These are phyloP conservation scores for Heliconius ethilla DNA, from an alignment of 2,888 invertebrate species.

Conservation along the genomic window DNA sequence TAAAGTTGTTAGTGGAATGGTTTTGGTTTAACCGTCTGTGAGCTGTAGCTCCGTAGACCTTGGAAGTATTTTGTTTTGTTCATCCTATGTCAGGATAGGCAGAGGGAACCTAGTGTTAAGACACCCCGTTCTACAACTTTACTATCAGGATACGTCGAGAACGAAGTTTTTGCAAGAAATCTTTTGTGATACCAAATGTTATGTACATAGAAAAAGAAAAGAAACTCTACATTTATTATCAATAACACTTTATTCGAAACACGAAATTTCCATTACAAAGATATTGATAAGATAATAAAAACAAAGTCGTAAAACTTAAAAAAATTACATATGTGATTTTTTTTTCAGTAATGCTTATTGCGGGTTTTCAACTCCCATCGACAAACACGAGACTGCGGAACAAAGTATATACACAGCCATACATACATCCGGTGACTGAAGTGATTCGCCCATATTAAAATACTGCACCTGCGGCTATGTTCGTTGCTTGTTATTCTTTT, in stretches of 20 bases:
- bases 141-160: not conserved
- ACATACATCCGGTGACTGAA: slow-evolving; percentile 65
- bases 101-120: not conserved
- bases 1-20: slow-evolving; percentile 45
- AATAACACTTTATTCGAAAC: not conserved
- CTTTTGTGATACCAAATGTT: too few species aligned
- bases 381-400: not conserved
- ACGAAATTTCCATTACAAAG: not conserved
- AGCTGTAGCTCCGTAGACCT: not conserved
- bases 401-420: not conserved
- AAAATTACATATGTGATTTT: not conserved
- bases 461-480: slow-evolving; percentile 75
- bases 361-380: not conserved
- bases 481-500: not conserved
- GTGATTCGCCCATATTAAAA: slow-evolving; percentile 82
- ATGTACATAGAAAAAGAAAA: too few species aligned
- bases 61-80: not conserved
- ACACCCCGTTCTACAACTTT: not conserved
- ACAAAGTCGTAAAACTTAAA: not conserved
- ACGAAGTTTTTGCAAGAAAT: not conserved
- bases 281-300: too few species aligned
- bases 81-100: not conserved
- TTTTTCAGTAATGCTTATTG: not conserved
- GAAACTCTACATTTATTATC: not conserved
- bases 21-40: slow-evolving; percentile 15